Evolutionary conservation across 2,797 vertebrate genomes (phyloP).

Genomic region (Gila robusta): DNA sequence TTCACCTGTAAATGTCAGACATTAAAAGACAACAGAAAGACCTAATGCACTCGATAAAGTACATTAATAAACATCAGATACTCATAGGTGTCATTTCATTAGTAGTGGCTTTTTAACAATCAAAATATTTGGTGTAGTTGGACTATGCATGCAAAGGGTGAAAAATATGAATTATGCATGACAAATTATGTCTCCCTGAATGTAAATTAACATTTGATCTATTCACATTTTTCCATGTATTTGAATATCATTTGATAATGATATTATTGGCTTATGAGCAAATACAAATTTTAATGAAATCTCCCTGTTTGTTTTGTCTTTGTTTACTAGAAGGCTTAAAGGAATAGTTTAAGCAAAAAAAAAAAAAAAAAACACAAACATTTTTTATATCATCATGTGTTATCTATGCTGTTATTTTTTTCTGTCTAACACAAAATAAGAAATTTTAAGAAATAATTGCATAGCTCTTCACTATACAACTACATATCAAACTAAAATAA

Average conservation of each 20-base stretch:
- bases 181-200: background rate
- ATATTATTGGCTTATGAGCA: background rate
- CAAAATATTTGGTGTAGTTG: background rate
- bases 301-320: background rate
- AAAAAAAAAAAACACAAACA: background rate
- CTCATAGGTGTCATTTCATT: background rate
- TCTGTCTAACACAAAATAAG: too few relatives aligned
- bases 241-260: background rate
- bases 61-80: conserved; percentile 15
- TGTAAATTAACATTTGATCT: background rate
- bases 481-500: background rate
- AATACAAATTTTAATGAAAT: background rate
- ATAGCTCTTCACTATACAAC: background rate
- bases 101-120: background rate
- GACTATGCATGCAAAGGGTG: background rate
- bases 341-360: background rate
- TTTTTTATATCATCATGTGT: too few relatives aligned
- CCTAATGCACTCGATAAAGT: background rate
- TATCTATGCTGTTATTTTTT: too few relatives aligned
- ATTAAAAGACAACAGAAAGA: background rate
- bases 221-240: background rate
- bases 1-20: background rate
- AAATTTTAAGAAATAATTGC: too few relatives aligned
- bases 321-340: background rate
- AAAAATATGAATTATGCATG: conserved; percentile 19